phyloP scores from a whole-genome alignment of 2,113 vertebrate genomes.

The Sprattus sprattus region DNA sequence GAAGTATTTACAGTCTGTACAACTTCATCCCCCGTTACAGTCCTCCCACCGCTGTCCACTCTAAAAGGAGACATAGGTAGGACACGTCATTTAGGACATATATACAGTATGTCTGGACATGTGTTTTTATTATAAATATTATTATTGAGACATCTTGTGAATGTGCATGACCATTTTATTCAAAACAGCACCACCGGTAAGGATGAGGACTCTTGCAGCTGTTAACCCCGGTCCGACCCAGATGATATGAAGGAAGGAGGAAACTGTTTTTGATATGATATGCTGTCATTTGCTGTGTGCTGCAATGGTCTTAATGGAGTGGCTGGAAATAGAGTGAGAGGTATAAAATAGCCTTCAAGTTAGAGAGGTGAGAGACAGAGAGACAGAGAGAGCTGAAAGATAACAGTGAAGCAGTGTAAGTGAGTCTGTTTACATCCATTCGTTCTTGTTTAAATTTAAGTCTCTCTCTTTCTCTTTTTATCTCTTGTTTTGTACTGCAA shows the following conservation, averaged over 20 bases:
- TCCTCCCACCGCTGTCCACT: background rate
- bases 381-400: background rate
- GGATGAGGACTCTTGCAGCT: background rate
- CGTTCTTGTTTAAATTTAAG: background rate
- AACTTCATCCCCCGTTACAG: background rate
- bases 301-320: background rate
- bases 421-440: background rate
- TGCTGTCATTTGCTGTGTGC: background rate
- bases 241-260: background rate
- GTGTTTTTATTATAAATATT: background rate
- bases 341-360: background rate
- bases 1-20: background rate
- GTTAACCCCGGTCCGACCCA: background rate
- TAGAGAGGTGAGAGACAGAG: background rate
- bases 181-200: background rate
- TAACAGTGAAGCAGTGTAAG: background rate
- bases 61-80: background rate
- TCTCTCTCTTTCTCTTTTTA: background rate
- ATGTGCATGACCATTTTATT: constrained; percentile 15
- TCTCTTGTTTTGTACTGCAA: constrained; percentile 29
- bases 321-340: background rate
- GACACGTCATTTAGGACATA: background rate
- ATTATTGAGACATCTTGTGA: background rate
- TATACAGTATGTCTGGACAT: background rate
- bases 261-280: background rate